Conservation (phyloP, 1,140 invertebrate species). For the Diorhabda carinulata region DNA sequence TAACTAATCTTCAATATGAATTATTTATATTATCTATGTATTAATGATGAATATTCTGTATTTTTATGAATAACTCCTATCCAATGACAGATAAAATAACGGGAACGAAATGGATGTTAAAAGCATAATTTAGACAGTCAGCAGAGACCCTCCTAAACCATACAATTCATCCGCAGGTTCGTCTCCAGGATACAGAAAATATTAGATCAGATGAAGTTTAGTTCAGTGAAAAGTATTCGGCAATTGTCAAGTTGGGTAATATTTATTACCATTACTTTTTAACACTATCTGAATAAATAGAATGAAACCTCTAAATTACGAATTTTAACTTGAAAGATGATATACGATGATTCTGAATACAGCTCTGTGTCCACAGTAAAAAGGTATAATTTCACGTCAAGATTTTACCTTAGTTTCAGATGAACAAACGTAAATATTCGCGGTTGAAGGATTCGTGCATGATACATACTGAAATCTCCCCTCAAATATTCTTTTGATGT, state of each 20-base stretch:
- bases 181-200: neutral
- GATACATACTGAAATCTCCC: slow-evolving; percentile 1
- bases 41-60: no score
- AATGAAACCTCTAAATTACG: no score
- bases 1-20: no score
- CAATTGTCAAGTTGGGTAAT: no score
- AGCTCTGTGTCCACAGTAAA: neutral
- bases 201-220: no score
- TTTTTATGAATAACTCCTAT: neutral
- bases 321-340: no score
- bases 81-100: neutral
- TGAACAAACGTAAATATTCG: neutral
- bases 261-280: no score
- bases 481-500: slow-evolving; percentile 16
- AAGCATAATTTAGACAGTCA: neutral
- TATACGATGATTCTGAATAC: no score
- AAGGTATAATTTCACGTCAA: neutral
- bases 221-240: no score
- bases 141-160: neutral
- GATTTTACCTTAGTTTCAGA: neutral
- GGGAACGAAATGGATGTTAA: neutral
- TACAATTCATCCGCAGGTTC: neutral
- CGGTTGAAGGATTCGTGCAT: neutral
- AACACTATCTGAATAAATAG: no score
- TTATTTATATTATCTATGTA: no score